Conservation (phyloP, 2,888 invertebrate species). For the Octodonta nipae region DNA sequence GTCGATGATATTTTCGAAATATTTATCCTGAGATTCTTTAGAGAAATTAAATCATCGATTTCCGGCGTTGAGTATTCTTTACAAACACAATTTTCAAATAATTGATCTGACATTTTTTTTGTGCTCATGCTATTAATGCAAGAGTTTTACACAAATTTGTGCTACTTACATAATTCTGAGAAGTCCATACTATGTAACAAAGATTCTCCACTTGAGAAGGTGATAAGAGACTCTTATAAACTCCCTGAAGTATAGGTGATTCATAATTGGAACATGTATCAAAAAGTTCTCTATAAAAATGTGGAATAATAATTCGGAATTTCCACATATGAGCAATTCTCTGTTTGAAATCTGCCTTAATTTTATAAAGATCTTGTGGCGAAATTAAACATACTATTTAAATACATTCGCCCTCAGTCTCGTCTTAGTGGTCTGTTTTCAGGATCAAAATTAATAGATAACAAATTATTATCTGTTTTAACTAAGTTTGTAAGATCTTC, state of each 20-base stretch:
- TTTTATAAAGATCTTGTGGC: no score
- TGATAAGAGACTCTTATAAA: constrained; percentile 41
- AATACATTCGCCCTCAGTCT: no score
- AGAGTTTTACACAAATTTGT: constrained; percentile 44
- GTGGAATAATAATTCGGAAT: no score
- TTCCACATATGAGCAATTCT: no score
- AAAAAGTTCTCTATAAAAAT: constrained; percentile 42
- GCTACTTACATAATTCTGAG: constrained; percentile 38
- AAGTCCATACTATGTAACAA: constrained; percentile 40
- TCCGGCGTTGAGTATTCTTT: no score
- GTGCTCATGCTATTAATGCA: constrained; percentile 43
- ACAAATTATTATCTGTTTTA: no score
- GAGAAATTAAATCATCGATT: no score
- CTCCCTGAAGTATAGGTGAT: constrained; percentile 40
- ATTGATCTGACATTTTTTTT: constrained; percentile 41
- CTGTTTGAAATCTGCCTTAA: no score
- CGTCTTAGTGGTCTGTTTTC: no score
- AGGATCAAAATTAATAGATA: no score
- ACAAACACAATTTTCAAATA: constrained; percentile 39
- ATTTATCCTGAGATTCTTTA: constrained; percentile 36
- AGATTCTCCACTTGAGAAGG: constrained; percentile 39
- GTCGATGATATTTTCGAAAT: constrained; percentile 35
- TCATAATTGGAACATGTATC: constrained; percentile 42
- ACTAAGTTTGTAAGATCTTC: no score
- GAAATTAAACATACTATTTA: no score